Conservation (phyloP, 1,140 invertebrate species). For the Diachasma alloeum region DNA sequence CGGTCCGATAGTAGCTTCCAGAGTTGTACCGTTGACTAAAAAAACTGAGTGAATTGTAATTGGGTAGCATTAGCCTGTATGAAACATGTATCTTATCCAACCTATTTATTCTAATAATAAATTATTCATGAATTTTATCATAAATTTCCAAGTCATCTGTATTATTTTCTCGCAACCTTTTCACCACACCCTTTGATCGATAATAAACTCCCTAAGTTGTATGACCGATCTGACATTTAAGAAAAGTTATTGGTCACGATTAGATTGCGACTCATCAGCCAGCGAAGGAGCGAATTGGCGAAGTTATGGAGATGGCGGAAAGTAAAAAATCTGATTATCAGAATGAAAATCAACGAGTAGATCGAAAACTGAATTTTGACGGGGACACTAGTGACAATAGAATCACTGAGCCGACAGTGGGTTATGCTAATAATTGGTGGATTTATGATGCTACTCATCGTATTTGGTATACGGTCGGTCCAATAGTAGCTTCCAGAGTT, state of each 20-base stretch:
- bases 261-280: neutral
- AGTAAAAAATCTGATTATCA: neutral
- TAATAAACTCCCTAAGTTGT: neutral
- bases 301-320: neutral
- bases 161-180: neutral
- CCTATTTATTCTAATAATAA: neutral
- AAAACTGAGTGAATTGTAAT: neutral
- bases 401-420: neutral
- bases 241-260: neutral
- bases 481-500: slow-evolving; percentile 12
- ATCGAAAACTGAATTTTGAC: neutral
- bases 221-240: neutral
- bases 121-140: neutral
- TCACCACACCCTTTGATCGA: neutral
- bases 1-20: slow-evolving; percentile 14
- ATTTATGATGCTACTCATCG: slow-evolving; percentile 29
- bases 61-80: neutral
- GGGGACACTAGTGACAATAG: neutral
- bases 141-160: neutral
- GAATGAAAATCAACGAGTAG: neutral
- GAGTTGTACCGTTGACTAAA: neutral
- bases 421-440: slow-evolving; percentile 24
- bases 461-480: slow-evolving; percentile 7
- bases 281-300: neutral
- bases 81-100: neutral